Conservation (phyloP, 2,113 vertebrate genomes). For the Protomyctophum bolini region DNA sequence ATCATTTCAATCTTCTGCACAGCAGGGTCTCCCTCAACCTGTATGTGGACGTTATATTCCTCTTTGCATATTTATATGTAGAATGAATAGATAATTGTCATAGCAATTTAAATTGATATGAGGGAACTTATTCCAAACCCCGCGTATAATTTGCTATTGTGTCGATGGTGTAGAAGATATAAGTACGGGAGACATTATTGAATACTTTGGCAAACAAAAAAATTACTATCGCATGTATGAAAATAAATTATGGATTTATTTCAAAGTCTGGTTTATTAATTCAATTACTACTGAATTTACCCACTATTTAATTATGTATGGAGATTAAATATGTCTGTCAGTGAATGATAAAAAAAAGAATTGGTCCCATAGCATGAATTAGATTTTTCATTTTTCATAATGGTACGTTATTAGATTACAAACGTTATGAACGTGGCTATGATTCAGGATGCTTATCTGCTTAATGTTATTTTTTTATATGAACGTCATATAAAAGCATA, state of each 20-base stretch:
- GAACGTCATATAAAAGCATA: too few relatives aligned
- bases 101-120: neutral
- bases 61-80: constrained; percentile 24
- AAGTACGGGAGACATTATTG: neutral
- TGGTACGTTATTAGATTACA: too few relatives aligned
- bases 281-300: neutral
- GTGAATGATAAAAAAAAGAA: neutral
- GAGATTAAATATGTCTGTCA: constrained; percentile 3
- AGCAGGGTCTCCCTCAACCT: constrained; percentile 40
- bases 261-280: constrained; percentile 8
- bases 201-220: neutral
- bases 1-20: constrained; percentile 75
- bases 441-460: too few relatives aligned
- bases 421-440: too few relatives aligned
- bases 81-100: constrained; percentile 2
- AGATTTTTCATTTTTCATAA: neutral
- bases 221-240: neutral
- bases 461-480: too few relatives aligned
- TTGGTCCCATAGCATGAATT: neutral
- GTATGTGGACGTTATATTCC: constrained; percentile 32
- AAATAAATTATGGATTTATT: neutral
- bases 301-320: neutral
- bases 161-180: too few relatives aligned
- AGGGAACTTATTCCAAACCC: neutral
- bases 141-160: too few relatives aligned